phyloP scores from a whole-genome alignment of 2,797 vertebrate genomes.

The Stomatorhinus walkeri region DNA sequence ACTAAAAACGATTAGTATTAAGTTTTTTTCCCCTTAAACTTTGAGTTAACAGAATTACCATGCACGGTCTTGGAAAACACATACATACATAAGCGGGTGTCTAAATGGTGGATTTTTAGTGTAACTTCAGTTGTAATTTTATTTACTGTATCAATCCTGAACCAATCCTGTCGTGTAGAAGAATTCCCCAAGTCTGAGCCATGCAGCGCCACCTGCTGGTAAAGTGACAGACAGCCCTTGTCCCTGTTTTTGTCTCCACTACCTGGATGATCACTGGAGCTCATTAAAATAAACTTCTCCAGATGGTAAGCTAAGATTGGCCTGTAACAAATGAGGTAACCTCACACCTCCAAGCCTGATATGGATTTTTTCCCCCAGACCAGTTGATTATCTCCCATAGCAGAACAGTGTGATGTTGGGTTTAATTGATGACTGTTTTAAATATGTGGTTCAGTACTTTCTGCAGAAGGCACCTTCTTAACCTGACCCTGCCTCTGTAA shows the following conservation, averaged over 20 bases:
- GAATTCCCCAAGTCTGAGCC: not conserved
- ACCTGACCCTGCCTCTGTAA: not conserved
- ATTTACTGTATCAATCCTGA: not conserved
- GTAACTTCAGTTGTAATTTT: not conserved
- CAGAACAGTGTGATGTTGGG: not conserved
- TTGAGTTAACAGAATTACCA: not conserved
- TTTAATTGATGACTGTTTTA: not conserved
- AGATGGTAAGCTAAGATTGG: not conserved
- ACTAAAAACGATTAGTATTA: too few species aligned
- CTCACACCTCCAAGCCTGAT: not conserved
- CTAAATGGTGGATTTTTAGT: not conserved
- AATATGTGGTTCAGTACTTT: not conserved
- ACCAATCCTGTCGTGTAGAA: not conserved
- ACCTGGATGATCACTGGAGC: not conserved
- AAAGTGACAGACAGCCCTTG: not conserved
- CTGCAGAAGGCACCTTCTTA: not conserved
- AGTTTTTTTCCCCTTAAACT: not conserved
- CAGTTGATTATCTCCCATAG: not conserved
- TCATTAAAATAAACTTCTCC: not conserved
- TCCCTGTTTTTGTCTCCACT: not conserved
- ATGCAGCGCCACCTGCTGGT: not conserved
- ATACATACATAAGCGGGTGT: not conserved
- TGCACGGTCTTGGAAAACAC: not conserved
- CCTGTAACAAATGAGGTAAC: not conserved
- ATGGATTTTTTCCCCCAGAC: not conserved